Percentiles rank a stretch among this genome's conserved stretches.
Conservation (phyloP, 1,140 invertebrate species). For the Nasonia longicornis region DNA sequence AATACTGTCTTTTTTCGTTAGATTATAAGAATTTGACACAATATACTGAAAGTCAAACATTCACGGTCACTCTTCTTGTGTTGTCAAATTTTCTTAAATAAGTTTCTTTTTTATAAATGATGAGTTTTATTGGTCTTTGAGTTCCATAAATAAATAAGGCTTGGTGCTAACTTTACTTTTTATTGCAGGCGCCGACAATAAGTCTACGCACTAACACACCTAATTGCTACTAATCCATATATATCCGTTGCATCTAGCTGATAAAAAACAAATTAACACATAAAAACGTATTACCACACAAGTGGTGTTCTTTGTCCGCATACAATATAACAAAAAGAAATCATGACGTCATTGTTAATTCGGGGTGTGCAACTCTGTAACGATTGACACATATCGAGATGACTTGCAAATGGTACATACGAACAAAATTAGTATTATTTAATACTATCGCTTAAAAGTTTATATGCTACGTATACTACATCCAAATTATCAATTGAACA, state of each 20-base stretch:
- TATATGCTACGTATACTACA: background rate
- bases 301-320: slow-evolving; percentile 55
- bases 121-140: slow-evolving; percentile 30
- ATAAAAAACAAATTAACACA: slow-evolving; percentile 56
- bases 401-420: background rate
- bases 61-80: background rate
- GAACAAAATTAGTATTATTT: slow-evolving; percentile 11
- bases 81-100: background rate
- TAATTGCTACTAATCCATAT: slow-evolving; percentile 67
- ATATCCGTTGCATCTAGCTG: slow-evolving; percentile 65
- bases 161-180: slow-evolving; percentile 65
- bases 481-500: slow-evolving; percentile 5
- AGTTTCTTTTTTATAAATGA: slow-evolving; percentile 4
- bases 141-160: slow-evolving; percentile 33
- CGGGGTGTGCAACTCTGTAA: slow-evolving; percentile 52
- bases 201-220: slow-evolving; percentile 69
- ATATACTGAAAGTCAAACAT: background rate
- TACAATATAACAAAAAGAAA: slow-evolving; percentile 48
- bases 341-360: slow-evolving; percentile 53
- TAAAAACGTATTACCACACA: slow-evolving; percentile 54
- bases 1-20: background rate
- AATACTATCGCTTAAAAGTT: background rate
- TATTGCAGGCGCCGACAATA: slow-evolving; percentile 73
- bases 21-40: background rate
- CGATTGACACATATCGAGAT: slow-evolving; percentile 38